A percentile compares a stretch with the other conserved stretches of the same genome.
Conservation (phyloP, 1,140 invertebrate species). For the Leptinotarsa texana region DNA sequence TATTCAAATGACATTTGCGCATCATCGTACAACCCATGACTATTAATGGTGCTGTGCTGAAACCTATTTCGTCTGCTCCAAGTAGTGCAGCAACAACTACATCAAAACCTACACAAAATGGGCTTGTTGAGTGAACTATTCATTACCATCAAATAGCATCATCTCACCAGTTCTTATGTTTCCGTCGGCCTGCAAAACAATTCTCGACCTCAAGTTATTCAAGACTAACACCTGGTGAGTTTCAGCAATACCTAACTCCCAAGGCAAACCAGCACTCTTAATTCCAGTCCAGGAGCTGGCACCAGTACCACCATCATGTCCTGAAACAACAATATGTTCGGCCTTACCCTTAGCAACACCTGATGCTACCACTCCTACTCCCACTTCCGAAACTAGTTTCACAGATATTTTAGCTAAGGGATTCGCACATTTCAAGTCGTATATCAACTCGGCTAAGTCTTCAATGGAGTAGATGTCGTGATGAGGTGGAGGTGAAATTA, state of each 20-base stretch:
- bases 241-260: conserved; percentile 97
- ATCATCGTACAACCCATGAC: conserved; percentile 99
- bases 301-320: conserved; percentile 97
- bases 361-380: conserved; percentile 96
- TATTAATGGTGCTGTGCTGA: conserved; percentile 97
- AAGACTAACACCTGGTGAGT: conserved; percentile 96
- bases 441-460: conserved; percentile 97
- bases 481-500: conserved; percentile 98
- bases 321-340: conserved; percentile 97
- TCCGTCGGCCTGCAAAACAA: conserved; percentile 94
- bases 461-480: conserved; percentile 99
- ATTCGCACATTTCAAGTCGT: conserved; percentile 98
- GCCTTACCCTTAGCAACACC: conserved; percentile 99
- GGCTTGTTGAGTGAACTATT: background rate
- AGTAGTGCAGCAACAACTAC: conserved; percentile 94
- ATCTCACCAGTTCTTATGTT: conserved; percentile 79
- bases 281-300: conserved; percentile 97
- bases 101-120: conserved; percentile 74
- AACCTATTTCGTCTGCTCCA: conserved; percentile 98
- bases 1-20: conserved; percentile 99
- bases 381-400: conserved; percentile 97
- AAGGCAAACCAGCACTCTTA: conserved; percentile 93
- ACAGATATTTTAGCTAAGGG: conserved; percentile 94
- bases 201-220: conserved; percentile 92
- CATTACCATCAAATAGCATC: background rate